Conservation (phyloP, 2,888 invertebrate species). For the Sipunculus nudus region DNA sequence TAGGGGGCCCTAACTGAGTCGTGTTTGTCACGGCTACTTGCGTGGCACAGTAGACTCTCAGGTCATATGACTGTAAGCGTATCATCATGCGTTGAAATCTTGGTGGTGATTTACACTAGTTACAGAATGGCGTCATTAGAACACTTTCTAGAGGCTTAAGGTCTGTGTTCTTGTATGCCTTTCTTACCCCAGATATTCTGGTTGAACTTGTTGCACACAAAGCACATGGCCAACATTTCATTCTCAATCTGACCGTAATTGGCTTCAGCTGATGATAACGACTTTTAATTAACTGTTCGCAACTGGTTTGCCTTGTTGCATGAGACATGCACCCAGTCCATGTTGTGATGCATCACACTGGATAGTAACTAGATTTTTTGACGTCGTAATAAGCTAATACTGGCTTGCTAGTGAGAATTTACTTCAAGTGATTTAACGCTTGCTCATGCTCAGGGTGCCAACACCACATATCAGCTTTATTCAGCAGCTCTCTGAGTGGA, state of each 20-base stretch:
- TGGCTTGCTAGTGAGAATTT: no score
- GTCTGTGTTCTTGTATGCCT: no score
- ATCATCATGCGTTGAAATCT: constrained; percentile 31
- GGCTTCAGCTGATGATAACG: no score
- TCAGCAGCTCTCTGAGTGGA: constrained; percentile 31
- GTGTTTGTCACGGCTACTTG: no score
- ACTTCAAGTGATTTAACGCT: no score
- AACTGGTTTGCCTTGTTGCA: no score
- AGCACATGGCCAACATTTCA: constrained; percentile 29
- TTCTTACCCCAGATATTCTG: constrained; percentile 30
- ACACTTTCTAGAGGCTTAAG: constrained; percentile 32
- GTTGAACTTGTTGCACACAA: constrained; percentile 30
- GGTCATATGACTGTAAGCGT: constrained; percentile 21
- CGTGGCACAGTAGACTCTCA: constrained; percentile 20
- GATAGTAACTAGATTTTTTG: background rate
- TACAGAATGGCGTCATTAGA: constrained; percentile 10
- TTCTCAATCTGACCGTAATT: constrained; percentile 37
- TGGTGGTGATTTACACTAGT: constrained; percentile 17
- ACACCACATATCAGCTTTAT: constrained; percentile 13
- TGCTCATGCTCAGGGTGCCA: constrained; percentile 20
- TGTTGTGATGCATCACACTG: constrained; percentile 28
- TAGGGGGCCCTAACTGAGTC: no score
- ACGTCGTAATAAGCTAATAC: constrained; percentile 32
- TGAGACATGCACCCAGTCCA: constrained; percentile 32
- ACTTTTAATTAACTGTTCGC: no score